These are phyloP conservation scores for Petroica traversi DNA, from an alignment of 2,113 vertebrate genomes.

Conservation along the genomic window DNA sequence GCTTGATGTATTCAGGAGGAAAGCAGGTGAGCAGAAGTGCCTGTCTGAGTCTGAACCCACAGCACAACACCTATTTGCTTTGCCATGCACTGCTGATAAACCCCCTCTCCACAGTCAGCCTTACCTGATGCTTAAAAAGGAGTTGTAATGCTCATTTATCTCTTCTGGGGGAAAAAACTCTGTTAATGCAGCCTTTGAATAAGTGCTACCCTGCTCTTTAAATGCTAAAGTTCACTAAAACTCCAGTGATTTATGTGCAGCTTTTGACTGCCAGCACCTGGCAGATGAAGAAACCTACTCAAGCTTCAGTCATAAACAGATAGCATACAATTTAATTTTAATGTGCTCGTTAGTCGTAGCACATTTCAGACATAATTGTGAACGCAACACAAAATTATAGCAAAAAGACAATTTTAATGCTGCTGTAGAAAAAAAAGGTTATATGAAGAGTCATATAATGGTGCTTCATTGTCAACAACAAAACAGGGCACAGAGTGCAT, in stretches of 20 bases:
- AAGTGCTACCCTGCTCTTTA: constrained; percentile 66
- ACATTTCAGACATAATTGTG: constrained; percentile 85
- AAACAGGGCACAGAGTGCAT: constrained; percentile 93
- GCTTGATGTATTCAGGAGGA: background rate
- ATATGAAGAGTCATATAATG: constrained; percentile 98
- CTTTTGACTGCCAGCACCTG: constrained; percentile 81
- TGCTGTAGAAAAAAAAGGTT: constrained; percentile 99
- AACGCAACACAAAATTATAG: constrained; percentile 89
- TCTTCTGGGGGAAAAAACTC: background rate
- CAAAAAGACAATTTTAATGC: constrained; percentile 99
- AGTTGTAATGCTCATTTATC: constrained; percentile 33
- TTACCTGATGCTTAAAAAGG: constrained; percentile 45
- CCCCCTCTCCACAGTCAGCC: constrained; percentile 6
- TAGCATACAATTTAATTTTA: constrained; percentile 88
- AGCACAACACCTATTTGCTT: background rate
- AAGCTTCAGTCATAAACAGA: constrained; percentile 84
- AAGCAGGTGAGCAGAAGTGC: background rate
- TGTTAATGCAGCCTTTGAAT: constrained; percentile 52
- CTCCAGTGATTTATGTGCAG: constrained; percentile 75
- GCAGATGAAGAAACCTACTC: constrained; percentile 85
- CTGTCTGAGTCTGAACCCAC: background rate
- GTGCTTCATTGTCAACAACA: constrained; percentile 96
- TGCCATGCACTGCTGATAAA: background rate
- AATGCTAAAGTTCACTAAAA: constrained; percentile 77
- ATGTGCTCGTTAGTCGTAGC: constrained; percentile 90